Evolutionary conservation across 23 tunicate genomes (phyloP), one percentile per base, ranked within the genome.

Genomic region (Trididemnum nubilum): DNA sequence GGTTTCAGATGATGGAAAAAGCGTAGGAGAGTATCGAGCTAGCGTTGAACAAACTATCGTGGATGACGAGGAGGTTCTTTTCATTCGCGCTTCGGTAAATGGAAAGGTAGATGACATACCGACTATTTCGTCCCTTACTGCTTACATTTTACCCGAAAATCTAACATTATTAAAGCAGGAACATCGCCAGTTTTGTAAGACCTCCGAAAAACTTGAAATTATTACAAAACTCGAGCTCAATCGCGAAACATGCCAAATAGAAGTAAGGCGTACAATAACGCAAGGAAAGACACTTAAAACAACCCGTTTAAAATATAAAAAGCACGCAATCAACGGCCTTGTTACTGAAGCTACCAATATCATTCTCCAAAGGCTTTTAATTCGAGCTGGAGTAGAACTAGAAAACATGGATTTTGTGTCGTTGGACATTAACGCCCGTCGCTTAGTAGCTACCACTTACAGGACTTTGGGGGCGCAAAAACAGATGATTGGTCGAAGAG

Each of bases 341-440:
- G 83, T 86, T 4, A 91, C 91, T 2, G 97, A 91, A 82, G 97
- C 87, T 26, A 54, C 78, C 12, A 91, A 82, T 58, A 27, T 91
- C 2, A 54, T 86, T 1, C 73, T 91, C 0, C 87, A 86, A 36
- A 39, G 97, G 9, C 34, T 91, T 34, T 12, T 91, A 73, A 85
- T 89, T 1, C 57, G 79, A 71, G 35, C 28, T 7, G 77, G 67
- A 34, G 18, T 22, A 21, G 35, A 80, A 15, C 78, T 44, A 0
- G 84, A 82, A 22, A 76, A 86, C 4, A 64, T 86, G 57, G 83
- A 37, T 0, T 91, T 91, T 52, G 32, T 78, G 7, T 73, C 84
- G 2, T 28, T 86, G 7, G 97, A 91, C 52, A 34, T 78, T 31
- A 85, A 91, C 2, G 69, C 87, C n/a, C 84, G 87, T 1, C 29